These are phyloP conservation scores for Pimephales promelas DNA, from an alignment of 2,113 vertebrate species.

Conservation along the genomic window DNA sequence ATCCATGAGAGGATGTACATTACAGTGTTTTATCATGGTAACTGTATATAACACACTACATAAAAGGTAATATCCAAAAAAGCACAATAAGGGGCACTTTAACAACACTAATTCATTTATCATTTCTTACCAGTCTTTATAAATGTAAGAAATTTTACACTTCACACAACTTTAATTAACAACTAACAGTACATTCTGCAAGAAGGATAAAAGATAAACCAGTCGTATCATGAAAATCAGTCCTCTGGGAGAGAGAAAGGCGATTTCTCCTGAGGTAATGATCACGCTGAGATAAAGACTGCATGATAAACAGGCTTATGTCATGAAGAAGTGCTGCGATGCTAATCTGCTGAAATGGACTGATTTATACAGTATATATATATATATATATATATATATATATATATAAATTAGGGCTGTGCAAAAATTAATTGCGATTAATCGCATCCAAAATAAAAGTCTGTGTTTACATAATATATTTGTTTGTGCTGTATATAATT, in stretches of 20 bases:
- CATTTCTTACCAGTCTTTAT: not conserved
- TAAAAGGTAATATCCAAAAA: too few species aligned
- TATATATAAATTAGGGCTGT: too few species aligned
- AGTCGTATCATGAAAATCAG: not conserved
- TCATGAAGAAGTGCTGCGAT: not conserved
- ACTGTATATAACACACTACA: too few species aligned
- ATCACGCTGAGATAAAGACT: slow-evolving; percentile 28
- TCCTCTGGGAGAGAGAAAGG: not conserved
- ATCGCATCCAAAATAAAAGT: too few species aligned
- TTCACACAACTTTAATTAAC: not conserved
- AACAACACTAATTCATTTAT: too few species aligned
- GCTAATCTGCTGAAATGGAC: not conserved
- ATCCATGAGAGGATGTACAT: not conserved
- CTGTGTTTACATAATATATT: too few species aligned
- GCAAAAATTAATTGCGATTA: too few species aligned
- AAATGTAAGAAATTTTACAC: not conserved
- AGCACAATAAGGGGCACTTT: too few species aligned
- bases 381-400: not conserved
- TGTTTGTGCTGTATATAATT: too few species aligned
- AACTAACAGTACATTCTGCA: slow-evolving; percentile 25
- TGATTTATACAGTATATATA: not conserved
- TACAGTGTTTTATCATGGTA: not conserved
- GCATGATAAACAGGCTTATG: not conserved
- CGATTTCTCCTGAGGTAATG: slow-evolving; percentile 1
- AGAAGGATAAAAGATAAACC: slow-evolving; percentile 18